Conservation (phyloP, 2,888 invertebrate species). For the Clepsis dumicolana region DNA sequence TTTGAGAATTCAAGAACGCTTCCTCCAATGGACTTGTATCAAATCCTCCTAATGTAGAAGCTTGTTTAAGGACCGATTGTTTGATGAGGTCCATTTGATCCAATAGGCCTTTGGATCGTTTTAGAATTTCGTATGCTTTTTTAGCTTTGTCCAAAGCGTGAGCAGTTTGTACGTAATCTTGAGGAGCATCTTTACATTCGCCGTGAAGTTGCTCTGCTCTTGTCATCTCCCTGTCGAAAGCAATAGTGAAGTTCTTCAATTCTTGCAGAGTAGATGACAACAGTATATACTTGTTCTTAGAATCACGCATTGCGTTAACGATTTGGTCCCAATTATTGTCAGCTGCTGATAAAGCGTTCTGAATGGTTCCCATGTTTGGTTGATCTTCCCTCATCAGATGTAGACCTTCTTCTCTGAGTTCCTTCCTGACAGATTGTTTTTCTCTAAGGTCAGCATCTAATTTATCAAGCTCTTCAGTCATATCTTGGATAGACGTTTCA, state of each 20-base stretch:
- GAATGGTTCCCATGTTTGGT: conserved; percentile 91
- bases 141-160: conserved; percentile 91
- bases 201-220: conserved; percentile 89
- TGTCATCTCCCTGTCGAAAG: conserved; percentile 89
- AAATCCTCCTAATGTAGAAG: conserved; percentile 89
- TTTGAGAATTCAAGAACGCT: conserved; percentile 87
- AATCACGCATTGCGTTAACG: conserved; percentile 90
- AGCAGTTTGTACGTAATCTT: conserved; percentile 90
- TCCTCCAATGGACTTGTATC: conserved; percentile 86
- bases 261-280: conserved; percentile 91
- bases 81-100: conserved; percentile 93
- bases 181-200: conserved; percentile 88
- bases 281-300: conserved; percentile 90
- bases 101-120: conserved; percentile 90
- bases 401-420: conserved; percentile 92
- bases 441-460: conserved; percentile 86
- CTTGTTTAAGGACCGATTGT: conserved; percentile 89
- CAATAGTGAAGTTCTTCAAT: conserved; percentile 90
- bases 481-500: conserved; percentile 79
- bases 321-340: conserved; percentile 94
- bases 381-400: conserved; percentile 93
- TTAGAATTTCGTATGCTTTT: conserved; percentile 90
- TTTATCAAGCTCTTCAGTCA: conserved; percentile 82
- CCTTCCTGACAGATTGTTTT: conserved; percentile 88
- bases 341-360: conserved; percentile 91